Conservation (phyloP, 2,888 invertebrate species). For the Lapara coniferarum region DNA sequence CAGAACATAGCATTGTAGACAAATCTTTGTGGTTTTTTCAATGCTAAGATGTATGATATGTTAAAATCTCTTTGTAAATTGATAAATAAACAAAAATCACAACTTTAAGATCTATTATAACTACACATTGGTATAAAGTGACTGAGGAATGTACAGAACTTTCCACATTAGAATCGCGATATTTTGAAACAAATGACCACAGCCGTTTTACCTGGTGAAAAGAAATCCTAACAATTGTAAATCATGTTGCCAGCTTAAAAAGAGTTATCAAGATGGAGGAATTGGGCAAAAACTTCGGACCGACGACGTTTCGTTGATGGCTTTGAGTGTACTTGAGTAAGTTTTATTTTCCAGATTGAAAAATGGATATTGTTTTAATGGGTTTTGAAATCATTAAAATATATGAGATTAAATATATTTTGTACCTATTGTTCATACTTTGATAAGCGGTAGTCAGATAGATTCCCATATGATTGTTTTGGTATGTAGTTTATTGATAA, state of each 20-base stretch:
- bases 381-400: not conserved
- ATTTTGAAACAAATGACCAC: constrained; percentile 37
- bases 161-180: not conserved
- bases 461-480: too few species aligned
- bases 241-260: constrained; percentile 50
- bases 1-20: too few species aligned
- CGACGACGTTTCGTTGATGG: constrained; percentile 19
- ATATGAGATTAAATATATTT: not conserved
- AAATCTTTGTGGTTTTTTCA: too few species aligned
- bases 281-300: constrained; percentile 16
- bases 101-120: too few species aligned
- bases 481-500: too few species aligned
- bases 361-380: constrained; percentile 7
- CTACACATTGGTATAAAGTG: not conserved
- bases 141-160: not conserved
- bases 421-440: too few species aligned
- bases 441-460: too few species aligned
- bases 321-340: not conserved
- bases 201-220: constrained; percentile 28
- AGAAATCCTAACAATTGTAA: constrained; percentile 49
- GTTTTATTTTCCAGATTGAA: constrained; percentile 10
- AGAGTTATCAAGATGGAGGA: constrained; percentile 57
- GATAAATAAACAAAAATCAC: too few species aligned
- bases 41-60: too few species aligned
- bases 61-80: too few species aligned